Base-by-base conservation (phyloP, 2,113 vertebrate genomes). In the Antechinus flavipes region DNA sequence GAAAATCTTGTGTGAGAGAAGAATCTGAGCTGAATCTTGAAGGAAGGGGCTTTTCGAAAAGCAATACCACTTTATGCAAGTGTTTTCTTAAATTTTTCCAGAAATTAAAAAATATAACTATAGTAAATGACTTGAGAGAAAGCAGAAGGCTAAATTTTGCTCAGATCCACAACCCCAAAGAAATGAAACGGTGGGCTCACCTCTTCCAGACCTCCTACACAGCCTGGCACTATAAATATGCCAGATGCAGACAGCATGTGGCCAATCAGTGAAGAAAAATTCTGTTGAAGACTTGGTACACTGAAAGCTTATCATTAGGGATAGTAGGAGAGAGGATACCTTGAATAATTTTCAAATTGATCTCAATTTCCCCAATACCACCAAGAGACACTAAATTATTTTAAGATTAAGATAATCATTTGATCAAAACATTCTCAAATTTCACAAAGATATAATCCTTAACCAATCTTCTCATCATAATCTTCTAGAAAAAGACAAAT, bases 361-460 rank as follows among this genome's bases (percentile, higher is more conserved):
- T 3, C 55, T 94, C 68, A 84, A 55, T 76, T 27, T 95, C 93
- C 61, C 91, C 76, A 49, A 95, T 92, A 52, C 35, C 91, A 94
- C 76, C 54, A 47, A 84, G 16, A 84, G 26, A 91, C 52, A 92
- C 5, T 24, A 42, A 1, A 96, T 6, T 16, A 53, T 93, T 90
- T 97, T 94, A 96, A 94, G 11, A 14, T 89, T 42, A 91, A 96
- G 54, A 46, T 8, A 68, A 11, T 96, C 19, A 68, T 68, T 68
- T 16, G 54, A 55, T 93, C 92, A 93, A 96, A 93, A 96, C 47
- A 50, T 58, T 94, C 24, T 93, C 7, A 89, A 25, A 61, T 19
- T 93, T 92, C 27, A 92, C 23, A 27, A 94, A 93, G 49, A 26
- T 94, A 95, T 96, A 23, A 90, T 93, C 91, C 91, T 23, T 93